phyloP scores from a whole-genome alignment of 2,888 invertebrate genomes.

The Rhaphigaster nebulosa region DNA sequence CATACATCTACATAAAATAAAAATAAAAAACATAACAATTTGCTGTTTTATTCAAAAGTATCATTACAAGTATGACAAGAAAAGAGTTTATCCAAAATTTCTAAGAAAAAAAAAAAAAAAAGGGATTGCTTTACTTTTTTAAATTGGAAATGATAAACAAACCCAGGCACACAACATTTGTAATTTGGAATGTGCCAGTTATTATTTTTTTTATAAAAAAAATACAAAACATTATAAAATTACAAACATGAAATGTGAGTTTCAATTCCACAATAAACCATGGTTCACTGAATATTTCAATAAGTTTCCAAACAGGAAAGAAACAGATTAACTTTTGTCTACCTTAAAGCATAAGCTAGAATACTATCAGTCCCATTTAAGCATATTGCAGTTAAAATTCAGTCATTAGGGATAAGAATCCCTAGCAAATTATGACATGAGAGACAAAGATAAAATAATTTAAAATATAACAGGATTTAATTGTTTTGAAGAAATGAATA shows the following conservation, averaged over 20 bases:
- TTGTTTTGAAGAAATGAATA: background rate
- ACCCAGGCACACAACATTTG: background rate
- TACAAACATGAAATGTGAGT: constrained; percentile 40
- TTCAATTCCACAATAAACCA: background rate
- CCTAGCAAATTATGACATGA: background rate
- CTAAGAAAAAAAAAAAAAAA: background rate
- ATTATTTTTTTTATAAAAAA: background rate
- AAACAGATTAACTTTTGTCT: background rate
- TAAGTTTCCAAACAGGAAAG: background rate
- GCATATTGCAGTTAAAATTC: constrained; percentile 4
- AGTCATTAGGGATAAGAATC: constrained; percentile 27
- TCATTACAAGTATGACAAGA: constrained; percentile 41
- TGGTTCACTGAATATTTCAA: constrained; percentile 35
- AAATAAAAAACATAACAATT: background rate
- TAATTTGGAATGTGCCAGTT: constrained; percentile 40
- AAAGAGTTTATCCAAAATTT: constrained; percentile 1
- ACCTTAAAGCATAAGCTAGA: background rate
- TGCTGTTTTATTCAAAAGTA: constrained; percentile 52
- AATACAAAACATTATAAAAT: constrained; percentile 49
- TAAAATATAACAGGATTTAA: background rate
- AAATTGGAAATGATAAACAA: background rate
- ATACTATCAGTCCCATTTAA: constrained; percentile 42
- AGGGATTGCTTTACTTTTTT: background rate
- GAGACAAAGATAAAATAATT: background rate
- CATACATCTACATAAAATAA: background rate